Percentiles rank a stretch among this genome's conserved stretches.
These are phyloP conservation scores for Hippocampus guttulatus DNA, from an alignment of 2,113 vertebrate genomes.

Conservation along the genomic window DNA sequence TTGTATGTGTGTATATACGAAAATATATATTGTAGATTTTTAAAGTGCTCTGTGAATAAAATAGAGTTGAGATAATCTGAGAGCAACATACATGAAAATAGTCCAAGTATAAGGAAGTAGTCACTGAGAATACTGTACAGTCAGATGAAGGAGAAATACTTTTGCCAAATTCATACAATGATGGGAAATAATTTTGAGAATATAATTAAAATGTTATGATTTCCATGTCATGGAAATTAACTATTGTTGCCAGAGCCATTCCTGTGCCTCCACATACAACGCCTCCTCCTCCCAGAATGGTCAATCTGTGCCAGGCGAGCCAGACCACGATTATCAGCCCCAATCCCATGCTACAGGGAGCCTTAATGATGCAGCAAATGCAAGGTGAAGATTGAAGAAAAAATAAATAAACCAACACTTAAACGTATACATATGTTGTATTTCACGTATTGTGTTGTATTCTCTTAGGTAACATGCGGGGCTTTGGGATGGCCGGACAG, in stretches of 20 bases:
- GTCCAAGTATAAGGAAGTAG: too few relatives aligned
- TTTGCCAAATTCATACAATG: too few relatives aligned
- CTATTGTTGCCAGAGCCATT: conserved; percentile 53
- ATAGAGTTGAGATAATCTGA: too few relatives aligned
- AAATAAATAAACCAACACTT: neutral
- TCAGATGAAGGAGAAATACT: too few relatives aligned
- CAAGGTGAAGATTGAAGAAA: conserved; percentile 76
- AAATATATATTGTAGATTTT: neutral
- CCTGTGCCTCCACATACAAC: conserved; percentile 60
- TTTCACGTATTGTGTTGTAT: neutral
- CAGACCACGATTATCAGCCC: conserved; percentile 82
- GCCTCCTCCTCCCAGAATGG: conserved; percentile 78
- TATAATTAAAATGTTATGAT: too few relatives aligned
- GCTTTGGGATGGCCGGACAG: conserved; percentile 82
- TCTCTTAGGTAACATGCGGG: conserved; percentile 78
- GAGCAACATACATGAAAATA: too few relatives aligned
- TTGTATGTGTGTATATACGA: too few relatives aligned
- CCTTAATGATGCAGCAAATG: conserved; percentile 93
- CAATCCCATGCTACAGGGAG: conserved; percentile 88
- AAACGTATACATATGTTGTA: neutral
- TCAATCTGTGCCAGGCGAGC: conserved; percentile 80
- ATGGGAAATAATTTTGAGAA: too few relatives aligned
- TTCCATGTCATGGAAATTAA: neutral
- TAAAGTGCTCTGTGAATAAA: too few relatives aligned
- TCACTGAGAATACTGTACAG: too few relatives aligned